These are phyloP conservation scores for Cerastis leucographa DNA, from an alignment of 2,888 invertebrate species.

Conservation along the genomic window DNA sequence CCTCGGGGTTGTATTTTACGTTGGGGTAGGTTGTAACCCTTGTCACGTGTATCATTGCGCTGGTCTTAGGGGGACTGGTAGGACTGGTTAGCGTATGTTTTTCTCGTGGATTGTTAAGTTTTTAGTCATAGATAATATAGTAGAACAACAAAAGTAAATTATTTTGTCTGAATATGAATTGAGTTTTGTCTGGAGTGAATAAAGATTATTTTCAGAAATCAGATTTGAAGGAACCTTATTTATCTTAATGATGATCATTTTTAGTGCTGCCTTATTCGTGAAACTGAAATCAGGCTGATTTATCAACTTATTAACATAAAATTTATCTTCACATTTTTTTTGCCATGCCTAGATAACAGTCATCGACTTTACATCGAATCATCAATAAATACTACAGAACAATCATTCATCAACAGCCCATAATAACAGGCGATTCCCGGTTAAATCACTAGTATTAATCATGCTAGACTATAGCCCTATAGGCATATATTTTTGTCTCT, in stretches of 20 bases:
- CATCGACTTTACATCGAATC: constrained; percentile 36
- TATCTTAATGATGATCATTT: neutral
- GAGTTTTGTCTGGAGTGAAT: too few species aligned
- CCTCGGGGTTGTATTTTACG: constrained; percentile 30
- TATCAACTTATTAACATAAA: neutral
- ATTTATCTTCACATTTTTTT: neutral
- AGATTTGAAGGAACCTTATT: neutral
- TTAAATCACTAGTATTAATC: constrained; percentile 80
- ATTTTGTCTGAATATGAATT: neutral
- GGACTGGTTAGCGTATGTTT: neutral
- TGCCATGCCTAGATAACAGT: neutral
- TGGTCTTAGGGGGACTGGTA: neutral
- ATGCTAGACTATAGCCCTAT: constrained; percentile 72
- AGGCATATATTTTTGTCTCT: constrained; percentile 75
- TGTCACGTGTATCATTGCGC: neutral
- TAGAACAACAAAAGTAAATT: neutral
- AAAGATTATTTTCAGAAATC: neutral
- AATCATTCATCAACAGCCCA: constrained; percentile 57
- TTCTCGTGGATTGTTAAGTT: neutral
- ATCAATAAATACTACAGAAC: constrained; percentile 46
- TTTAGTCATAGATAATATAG: neutral
- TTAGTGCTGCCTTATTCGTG: too few species aligned
- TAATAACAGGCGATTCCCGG: constrained; percentile 72
- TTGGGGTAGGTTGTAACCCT: constrained; percentile 12
- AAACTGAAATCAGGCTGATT: neutral